Evolutionary conservation across 1,140 invertebrate species (phyloP).

Genomic region (Calephelis virginiensis): DNA sequence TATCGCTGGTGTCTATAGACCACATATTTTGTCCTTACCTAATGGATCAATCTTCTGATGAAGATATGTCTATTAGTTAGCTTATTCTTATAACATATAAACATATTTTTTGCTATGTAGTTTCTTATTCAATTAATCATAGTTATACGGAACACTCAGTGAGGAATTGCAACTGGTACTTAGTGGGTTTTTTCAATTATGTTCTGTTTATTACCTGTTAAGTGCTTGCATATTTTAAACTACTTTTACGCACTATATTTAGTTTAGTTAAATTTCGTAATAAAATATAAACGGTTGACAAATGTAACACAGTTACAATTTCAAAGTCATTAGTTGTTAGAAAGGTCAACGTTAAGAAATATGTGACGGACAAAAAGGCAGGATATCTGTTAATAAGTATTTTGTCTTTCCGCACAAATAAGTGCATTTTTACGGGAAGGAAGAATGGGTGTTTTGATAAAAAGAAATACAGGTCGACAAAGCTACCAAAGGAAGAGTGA

Average conservation of each 20-base stretch:
- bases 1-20: no score
- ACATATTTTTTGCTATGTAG: no score
- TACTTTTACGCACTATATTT: constrained; percentile 1
- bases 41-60: no score
- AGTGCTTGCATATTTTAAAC: constrained; percentile 5
- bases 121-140: no score
- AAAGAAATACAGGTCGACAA: no score
- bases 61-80: no score
- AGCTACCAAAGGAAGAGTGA: no score
- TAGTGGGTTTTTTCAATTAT: background rate
- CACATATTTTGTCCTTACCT: no score
- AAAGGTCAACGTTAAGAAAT: constrained; percentile 13
- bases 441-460: no score
- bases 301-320: constrained; percentile 14
- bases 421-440: background rate
- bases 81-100: no score
- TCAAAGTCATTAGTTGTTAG: constrained; percentile 14
- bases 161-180: no score
- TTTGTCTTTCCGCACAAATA: background rate
- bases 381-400: constrained; percentile 9
- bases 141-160: no score
- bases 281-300: constrained; percentile 10
- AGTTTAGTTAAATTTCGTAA: constrained; percentile 11
- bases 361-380: constrained; percentile 8
- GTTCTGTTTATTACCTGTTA: constrained; percentile 1